Percentiles rank a stretch among this genome's conserved stretches.
Conservation (phyloP, 1,140 invertebrate species). For the Schlechtendalia chinensis region DNA sequence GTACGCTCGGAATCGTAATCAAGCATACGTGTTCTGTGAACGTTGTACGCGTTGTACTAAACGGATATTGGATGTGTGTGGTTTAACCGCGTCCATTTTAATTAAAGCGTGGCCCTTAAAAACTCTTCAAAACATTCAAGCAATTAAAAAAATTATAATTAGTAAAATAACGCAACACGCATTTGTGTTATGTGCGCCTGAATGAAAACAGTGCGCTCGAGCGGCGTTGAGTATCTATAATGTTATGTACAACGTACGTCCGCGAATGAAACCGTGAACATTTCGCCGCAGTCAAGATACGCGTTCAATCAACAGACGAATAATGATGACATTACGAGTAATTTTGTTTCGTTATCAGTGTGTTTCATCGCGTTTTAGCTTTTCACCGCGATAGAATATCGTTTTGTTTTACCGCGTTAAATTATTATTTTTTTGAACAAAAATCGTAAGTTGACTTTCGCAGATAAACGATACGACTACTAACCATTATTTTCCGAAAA, state of each 20-base stretch:
- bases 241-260: neutral
- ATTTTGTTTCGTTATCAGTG: neutral
- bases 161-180: neutral
- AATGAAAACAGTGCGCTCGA: too few species aligned
- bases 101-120: neutral
- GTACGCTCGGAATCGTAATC: neutral
- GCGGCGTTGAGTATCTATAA: too few species aligned
- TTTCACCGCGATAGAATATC: neutral
- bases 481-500: conserved; percentile 24
- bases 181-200: too few species aligned
- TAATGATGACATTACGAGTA: too few species aligned
- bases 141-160: neutral
- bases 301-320: neutral
- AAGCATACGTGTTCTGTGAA: neutral
- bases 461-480: conserved; percentile 56
- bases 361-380: neutral
- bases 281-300: too few species aligned
- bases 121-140: neutral
- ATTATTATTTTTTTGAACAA: conserved; percentile 7
- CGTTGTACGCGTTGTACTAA: neutral
- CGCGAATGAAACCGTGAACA: too few species aligned
- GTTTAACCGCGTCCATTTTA: neutral
- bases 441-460: conserved; percentile 55
- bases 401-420: conserved; percentile 11
- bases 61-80: too few species aligned